phyloP scores from a whole-genome alignment of 2,888 invertebrate genomes.

The Tinea semifulvella region DNA sequence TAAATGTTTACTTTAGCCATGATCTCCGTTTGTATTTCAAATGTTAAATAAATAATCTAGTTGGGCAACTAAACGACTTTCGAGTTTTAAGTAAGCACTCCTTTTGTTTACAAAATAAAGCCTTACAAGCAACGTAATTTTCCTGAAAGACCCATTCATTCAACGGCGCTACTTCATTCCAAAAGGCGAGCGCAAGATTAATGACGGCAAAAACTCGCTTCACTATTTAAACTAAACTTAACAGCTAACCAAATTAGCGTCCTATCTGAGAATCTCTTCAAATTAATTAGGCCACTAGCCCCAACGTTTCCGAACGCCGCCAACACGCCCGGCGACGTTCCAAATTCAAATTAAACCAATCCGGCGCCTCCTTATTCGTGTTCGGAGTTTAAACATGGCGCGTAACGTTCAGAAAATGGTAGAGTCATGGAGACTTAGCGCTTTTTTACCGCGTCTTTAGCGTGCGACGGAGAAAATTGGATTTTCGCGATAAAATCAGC shows the following conservation, averaged over 20 bases:
- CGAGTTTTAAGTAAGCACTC: conserved; percentile 6
- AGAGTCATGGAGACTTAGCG: conserved; percentile 64
- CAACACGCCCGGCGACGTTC: conserved; percentile 51
- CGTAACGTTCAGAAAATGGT: conserved; percentile 56
- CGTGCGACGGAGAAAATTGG: conserved; percentile 66
- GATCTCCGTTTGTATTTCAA: too few species aligned
- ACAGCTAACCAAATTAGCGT: conserved; percentile 60
- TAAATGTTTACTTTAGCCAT: too few species aligned
- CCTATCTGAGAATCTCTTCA: conserved; percentile 60
- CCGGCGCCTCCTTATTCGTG: conserved; percentile 67
- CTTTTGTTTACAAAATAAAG: conserved; percentile 9
- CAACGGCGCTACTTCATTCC: conserved; percentile 6
- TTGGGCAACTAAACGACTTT: not conserved
- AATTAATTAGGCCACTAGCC: conserved; percentile 58
- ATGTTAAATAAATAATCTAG: too few species aligned
- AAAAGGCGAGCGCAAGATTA: conserved; percentile 40
- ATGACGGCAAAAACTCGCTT: conserved; percentile 42
- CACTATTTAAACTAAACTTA: conserved; percentile 51
- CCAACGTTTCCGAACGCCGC: conserved; percentile 27
- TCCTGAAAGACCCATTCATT: not conserved
- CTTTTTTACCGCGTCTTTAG: conserved; percentile 63
- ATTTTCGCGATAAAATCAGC: conserved; percentile 66
- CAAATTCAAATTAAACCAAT: conserved; percentile 67
- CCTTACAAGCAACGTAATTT: not conserved
- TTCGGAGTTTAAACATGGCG: conserved; percentile 59